Base-by-base conservation (phyloP, 2,888 invertebrate species). In the Enchytraeus crypticus region DNA sequence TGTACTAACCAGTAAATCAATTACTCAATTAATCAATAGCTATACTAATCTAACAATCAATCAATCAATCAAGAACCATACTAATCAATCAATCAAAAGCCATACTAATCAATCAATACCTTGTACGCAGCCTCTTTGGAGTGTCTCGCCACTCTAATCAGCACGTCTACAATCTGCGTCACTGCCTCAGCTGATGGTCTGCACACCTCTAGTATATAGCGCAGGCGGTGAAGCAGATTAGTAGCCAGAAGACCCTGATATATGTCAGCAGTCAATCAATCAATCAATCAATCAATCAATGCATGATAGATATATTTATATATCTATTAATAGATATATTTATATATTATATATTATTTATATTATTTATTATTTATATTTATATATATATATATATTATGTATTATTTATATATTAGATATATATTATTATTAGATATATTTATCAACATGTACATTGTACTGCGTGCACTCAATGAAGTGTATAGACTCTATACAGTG, bases 121-220 rank as follows among this genome's bases (percentile, higher is more conserved):
- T 75, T 65, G 66, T 82, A 78, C 0, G 88, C 84, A 57, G 85
- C 82, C 66, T 86, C 84, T 46, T 84, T 79, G 8, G 89, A 90
- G 76, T 91, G 88, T 72, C 91, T 84, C 0, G 86, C 84, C 45
- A 93, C 77, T 66, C 91, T 84, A 56, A 85, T 87, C 53, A 95
- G 81, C 66, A 92, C 85, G 78, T 90, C 88, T 54, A 93, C 74
- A 56, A 87, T 85, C 66, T 87, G 86, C 21, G 86, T 83, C 0
- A 90, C 85, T 62, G 87, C 87, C 71, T 85, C 84, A 34, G 87
- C 85, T 62, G 85, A 83, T 0, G 89, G 89, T 70, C 83, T 84
- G 26, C 88, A 79, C 49, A 82, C 83, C 62, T 84, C 85, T 62
- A 92, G 79, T 68, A 92, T 86, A 70, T 90, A 92, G 83, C 84